Evolutionary conservation across 2,797 vertebrate genomes (phyloP).

Genomic region (Steatocranus sp.): DNA sequence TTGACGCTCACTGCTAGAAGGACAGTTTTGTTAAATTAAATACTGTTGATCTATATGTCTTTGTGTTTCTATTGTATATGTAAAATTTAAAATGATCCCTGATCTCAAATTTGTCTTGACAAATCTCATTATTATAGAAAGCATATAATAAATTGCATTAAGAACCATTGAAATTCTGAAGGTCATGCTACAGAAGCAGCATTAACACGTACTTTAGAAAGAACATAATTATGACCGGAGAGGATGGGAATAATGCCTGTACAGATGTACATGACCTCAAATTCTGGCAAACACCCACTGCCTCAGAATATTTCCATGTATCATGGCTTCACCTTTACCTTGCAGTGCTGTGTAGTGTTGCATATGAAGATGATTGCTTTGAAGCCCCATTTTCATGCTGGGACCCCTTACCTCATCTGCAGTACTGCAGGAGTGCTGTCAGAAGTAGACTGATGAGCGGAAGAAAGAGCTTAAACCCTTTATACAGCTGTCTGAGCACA

Average conservation of each 20-base stretch:
- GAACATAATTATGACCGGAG: not conserved
- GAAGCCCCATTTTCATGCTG: constrained; percentile 27
- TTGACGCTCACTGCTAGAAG: constrained; percentile 19
- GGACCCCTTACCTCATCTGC: constrained; percentile 42
- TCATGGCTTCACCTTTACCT: constrained; percentile 35
- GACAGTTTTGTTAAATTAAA: constrained; percentile 27
- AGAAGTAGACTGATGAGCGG: constrained; percentile 31
- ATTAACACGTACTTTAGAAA: not conserved
- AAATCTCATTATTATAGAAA: not conserved
- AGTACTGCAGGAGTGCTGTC: constrained; percentile 31
- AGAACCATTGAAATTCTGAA: not conserved
- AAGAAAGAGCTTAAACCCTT: constrained; percentile 56
- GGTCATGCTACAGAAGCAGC: not conserved
- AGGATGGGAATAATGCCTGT: not conserved
- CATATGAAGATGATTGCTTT: constrained; percentile 38
- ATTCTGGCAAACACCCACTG: not conserved
- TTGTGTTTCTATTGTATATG: constrained; percentile 35
- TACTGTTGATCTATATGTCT: constrained; percentile 27
- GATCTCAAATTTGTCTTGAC: constrained; percentile 1
- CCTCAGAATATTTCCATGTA: constrained; percentile 18
- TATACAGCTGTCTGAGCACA: constrained; percentile 64
- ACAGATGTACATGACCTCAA: not conserved
- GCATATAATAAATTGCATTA: not conserved
- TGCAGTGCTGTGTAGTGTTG: constrained; percentile 10
- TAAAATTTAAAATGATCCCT: constrained; percentile 2